Base-by-base conservation (phyloP, 2,113 vertebrate genomes). In the Gymnarchus niloticus region DNA sequence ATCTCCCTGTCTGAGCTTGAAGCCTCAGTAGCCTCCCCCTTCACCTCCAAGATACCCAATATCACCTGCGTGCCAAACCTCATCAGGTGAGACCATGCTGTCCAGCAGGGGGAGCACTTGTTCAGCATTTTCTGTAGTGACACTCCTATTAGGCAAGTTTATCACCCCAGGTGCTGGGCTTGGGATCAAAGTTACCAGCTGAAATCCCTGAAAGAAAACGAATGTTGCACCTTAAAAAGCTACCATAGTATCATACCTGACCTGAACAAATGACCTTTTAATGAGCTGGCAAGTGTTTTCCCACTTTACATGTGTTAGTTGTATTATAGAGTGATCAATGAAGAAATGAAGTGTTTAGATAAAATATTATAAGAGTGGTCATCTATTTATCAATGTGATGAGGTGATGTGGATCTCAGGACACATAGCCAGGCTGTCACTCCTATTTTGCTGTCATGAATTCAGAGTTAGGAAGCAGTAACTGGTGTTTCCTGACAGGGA, bases 31-130 rank as follows among this genome's bases (percentile, higher is more conserved):
- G 98, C 98, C 9, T 99, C 98, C 59, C 98, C 98, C 0, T 99
- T 99, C 93, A 99, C 98, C 91, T 99, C 98, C 85, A 96, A 91
- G 90, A 96, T 96, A 52, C 95, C 98, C 78, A 99, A 97, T 94
- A 99, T 99, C 92, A 95, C 96, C 88, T 99, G 98, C n/a, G 98
- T 99, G 89, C 98, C 98, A 87, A 97, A 94, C 90, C 95, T 99
- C 51, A 99, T 99, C 93, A 97, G 97, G 98, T 99, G 93, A 82
- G 80, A 19, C 28, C 80, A 19, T 19, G 21, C 28, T 52, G 28
- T 4, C 41, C 77, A 80, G 41, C 77, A 80, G 77, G 77, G 44
- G 77, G 77, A 19, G 44, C 23, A 25, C 41, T 80, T 69, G 37
- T 9, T 28, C 28, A 2, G n/a, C 33, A 28, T 2, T 4, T 37